Conservation (phyloP, 2,888 invertebrate species). For the Lathronympha strigana region DNA sequence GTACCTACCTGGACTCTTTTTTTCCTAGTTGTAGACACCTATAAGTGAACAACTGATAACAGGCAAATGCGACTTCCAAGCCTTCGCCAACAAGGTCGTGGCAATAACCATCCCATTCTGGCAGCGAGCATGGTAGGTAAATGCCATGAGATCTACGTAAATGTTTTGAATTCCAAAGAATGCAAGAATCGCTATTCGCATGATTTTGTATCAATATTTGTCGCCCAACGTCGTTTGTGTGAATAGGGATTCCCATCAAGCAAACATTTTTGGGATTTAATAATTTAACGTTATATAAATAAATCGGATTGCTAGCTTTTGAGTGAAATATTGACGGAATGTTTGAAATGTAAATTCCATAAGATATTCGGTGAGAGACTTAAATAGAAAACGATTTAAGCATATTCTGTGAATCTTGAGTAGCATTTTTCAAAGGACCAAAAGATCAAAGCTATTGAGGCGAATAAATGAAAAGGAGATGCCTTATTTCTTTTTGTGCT, state of each 20-base stretch:
- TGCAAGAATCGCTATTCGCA: background rate
- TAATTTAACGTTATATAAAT: conserved; percentile 13
- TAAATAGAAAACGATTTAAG: conserved; percentile 59
- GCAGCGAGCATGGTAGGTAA: conserved; percentile 51
- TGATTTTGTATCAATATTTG: background rate
- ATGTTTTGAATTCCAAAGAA: too few relatives aligned
- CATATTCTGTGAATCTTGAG: conserved; percentile 61
- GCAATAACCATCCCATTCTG: conserved; percentile 22
- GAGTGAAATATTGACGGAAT: conserved; percentile 44
- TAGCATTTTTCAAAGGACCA: conserved; percentile 62
- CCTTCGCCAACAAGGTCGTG: conserved; percentile 11
- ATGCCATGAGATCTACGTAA: conserved; percentile 58
- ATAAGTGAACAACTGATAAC: background rate
- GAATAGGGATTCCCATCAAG: background rate
- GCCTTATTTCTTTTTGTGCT: conserved; percentile 59
- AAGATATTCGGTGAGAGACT: conserved; percentile 51
- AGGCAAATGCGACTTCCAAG: conserved; percentile 1
- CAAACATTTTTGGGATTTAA: background rate
- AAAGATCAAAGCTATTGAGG: conserved; percentile 66
- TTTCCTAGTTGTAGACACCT: too few relatives aligned
- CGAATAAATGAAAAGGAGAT: conserved; percentile 62
- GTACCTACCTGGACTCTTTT: too few relatives aligned
- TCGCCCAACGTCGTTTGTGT: too few relatives aligned
- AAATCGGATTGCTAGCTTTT: conserved; percentile 43
- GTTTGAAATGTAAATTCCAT: conserved; percentile 54